phyloP scores from a whole-genome alignment of 2,888 invertebrate genomes.

The Stegophylla sp. region DNA sequence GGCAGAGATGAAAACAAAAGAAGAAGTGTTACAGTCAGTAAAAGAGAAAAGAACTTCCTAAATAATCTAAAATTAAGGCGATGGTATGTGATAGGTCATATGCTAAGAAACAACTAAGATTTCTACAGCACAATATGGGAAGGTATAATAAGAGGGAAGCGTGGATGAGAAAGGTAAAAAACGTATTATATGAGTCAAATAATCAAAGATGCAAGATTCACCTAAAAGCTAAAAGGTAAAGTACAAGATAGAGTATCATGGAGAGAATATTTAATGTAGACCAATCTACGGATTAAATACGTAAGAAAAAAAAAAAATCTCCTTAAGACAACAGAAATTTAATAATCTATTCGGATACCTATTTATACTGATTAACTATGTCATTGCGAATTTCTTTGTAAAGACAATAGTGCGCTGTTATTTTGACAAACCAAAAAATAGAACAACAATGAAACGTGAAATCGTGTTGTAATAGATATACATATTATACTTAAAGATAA shows the following conservation, averaged over 20 bases:
- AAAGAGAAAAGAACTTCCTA: constrained; percentile 18
- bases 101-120: not conserved
- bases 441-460: no score
- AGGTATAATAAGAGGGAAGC: not conserved
- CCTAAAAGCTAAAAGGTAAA: not conserved
- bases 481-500: no score
- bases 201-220: not conserved
- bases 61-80: constrained; percentile 10
- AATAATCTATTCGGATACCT: no score
- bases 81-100: not conserved
- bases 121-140: not conserved
- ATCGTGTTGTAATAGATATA: no score
- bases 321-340: no score
- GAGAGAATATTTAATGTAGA: constrained; percentile 4
- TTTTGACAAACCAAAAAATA: no score
- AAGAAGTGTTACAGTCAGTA: not conserved
- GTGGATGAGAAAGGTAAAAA: not conserved
- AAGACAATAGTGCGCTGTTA: no score
- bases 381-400: no score
- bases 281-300: not conserved
- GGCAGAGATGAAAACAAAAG: constrained; percentile 3
- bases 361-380: no score
- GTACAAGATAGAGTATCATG: not conserved
- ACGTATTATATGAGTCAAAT: not conserved
- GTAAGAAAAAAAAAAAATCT: no score